Percentiles rank a stretch among this genome's conserved stretches.
Conservation (phyloP, 2,113 vertebrate species). For the Protomyctophum bolini region DNA sequence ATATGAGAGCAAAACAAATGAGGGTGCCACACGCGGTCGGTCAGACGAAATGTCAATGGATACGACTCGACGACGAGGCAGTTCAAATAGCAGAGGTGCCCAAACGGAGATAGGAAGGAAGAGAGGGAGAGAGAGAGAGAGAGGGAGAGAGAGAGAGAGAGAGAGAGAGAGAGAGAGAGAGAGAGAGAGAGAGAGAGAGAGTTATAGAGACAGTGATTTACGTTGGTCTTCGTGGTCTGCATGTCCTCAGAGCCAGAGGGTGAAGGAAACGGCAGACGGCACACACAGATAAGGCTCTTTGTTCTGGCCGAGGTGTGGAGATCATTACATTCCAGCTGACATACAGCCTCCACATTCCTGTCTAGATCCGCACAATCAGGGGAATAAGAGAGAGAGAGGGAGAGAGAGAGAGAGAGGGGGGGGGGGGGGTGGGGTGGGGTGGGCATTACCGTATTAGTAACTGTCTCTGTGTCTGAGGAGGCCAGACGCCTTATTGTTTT, state of each 20-base stretch:
- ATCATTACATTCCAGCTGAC: slow-evolving; percentile 71
- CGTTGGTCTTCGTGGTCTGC: slow-evolving; percentile 52
- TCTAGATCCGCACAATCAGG: slow-evolving; percentile 24
- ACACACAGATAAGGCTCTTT: slow-evolving; percentile 69
- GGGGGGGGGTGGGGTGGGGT: too few species aligned
- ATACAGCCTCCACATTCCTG: slow-evolving; percentile 56
- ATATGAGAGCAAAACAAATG: too few species aligned
- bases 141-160: background rate
- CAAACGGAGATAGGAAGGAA: background rate
- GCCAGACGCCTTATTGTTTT: slow-evolving; percentile 44
- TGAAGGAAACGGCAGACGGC: slow-evolving; percentile 72
- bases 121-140: background rate
- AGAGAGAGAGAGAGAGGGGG: slow-evolving; percentile 42
- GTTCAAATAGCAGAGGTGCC: too few species aligned
- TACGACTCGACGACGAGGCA: too few species aligned
- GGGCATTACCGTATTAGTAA: slow-evolving; percentile 27
- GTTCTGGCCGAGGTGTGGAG: slow-evolving; percentile 69
- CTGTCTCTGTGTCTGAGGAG: slow-evolving; percentile 26
- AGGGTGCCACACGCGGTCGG: too few species aligned
- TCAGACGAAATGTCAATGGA: too few species aligned
- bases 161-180: background rate
- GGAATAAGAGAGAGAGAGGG: slow-evolving; percentile 43
- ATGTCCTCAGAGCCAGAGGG: slow-evolving; percentile 59
- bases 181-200: background rate
- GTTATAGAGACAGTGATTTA: slow-evolving; percentile 68